Evolutionary conservation across 2,113 vertebrate species (phyloP).

Genomic region (Chaetodon trifascialis): DNA sequence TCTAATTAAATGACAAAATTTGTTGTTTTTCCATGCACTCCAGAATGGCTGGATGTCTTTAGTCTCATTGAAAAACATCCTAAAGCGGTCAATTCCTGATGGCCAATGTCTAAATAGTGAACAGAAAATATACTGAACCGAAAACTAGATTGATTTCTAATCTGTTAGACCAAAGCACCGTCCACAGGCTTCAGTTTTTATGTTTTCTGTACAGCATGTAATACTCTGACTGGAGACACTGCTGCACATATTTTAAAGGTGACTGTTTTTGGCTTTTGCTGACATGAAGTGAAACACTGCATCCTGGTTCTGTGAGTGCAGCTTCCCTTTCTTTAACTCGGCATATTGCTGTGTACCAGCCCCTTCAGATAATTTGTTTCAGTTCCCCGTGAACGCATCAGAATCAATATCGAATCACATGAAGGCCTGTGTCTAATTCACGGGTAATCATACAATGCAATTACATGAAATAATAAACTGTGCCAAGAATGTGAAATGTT

Average conservation of each 20-base stretch:
- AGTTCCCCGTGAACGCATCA: neutral
- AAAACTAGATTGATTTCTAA: neutral
- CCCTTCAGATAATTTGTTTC: neutral
- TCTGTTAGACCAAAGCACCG: neutral
- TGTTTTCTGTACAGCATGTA: neutral
- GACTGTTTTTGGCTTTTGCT: neutral
- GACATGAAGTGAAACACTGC: neutral
- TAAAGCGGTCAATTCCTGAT: neutral
- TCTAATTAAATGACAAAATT: neutral
- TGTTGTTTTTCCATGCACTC: neutral
- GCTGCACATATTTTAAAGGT: neutral
- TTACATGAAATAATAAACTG: constrained; percentile 12
- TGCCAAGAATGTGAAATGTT: constrained; percentile 1
- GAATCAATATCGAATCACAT: constrained; percentile 55
- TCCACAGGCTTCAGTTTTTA: neutral
- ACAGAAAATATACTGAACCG: neutral
- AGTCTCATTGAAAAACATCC: neutral
- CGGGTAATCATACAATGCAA: constrained; percentile 28
- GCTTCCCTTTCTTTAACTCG: neutral
- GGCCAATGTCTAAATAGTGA: neutral
- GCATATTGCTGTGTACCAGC: neutral
- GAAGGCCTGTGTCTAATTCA: constrained; percentile 25
- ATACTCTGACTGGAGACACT: neutral
- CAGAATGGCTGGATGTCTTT: no score
- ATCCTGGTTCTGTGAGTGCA: neutral